Conservation (phyloP, 2,113 vertebrate species). For the Chaetura pelagica region DNA sequence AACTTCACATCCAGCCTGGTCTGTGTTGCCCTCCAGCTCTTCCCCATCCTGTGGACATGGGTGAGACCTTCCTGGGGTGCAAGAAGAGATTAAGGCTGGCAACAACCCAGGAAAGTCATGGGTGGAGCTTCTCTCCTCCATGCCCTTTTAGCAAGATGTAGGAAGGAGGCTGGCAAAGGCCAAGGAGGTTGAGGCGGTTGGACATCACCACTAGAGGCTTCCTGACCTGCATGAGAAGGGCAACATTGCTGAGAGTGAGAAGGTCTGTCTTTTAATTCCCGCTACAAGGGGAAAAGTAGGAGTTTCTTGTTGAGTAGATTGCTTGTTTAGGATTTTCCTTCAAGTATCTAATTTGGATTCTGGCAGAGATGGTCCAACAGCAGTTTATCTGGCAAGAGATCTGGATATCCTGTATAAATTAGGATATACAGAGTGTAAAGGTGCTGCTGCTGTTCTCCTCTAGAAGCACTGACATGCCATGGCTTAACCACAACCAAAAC, state of each 20-base stretch:
- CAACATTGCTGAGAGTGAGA: neutral
- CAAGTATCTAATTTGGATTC: neutral
- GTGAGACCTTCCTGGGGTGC: neutral
- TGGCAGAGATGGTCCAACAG: neutral
- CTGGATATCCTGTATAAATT: too few species aligned
- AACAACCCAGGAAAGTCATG: neutral
- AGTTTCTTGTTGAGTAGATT: neutral
- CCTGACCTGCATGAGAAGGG: neutral
- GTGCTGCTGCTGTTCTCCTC: neutral
- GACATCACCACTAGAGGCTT: neutral
- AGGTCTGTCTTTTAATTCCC: neutral
- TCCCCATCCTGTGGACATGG: accelerated
- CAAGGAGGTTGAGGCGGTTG: neutral
- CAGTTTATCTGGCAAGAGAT: neutral
- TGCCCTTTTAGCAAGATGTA: neutral
- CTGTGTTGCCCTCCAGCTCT: neutral
- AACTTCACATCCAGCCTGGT: neutral
- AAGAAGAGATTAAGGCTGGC: neutral
- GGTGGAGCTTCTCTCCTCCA: neutral
- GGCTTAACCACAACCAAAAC: neutral
- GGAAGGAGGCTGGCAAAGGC: neutral
- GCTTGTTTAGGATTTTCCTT: neutral
- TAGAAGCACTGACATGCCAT: neutral
- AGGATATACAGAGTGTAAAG: neutral
- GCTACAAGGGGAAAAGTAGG: neutral